Evolutionary conservation across 2,888 invertebrate genomes (phyloP).

Genomic region (Xylota sylvarum): DNA sequence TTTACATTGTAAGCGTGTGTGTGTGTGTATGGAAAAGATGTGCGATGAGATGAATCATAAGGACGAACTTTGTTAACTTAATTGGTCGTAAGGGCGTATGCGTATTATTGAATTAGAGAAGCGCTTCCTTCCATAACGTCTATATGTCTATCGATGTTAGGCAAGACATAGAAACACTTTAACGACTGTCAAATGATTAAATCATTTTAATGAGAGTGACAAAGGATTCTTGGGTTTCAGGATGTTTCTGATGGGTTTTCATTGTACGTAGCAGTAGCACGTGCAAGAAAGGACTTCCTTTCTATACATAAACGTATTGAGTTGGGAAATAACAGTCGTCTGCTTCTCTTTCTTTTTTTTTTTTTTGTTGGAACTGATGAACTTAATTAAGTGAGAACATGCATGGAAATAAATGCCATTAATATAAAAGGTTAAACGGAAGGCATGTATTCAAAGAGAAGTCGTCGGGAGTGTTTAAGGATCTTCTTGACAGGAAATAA

Average conservation of each 20-base stretch:
- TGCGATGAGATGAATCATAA: constrained; percentile 30
- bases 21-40: neutral
- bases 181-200: constrained; percentile 35
- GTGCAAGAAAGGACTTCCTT: constrained; percentile 32
- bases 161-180: constrained; percentile 10
- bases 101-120: constrained; percentile 34
- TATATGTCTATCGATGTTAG: neutral
- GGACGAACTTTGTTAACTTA: constrained; percentile 27
- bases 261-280: constrained; percentile 41
- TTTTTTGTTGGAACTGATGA: constrained; percentile 27
- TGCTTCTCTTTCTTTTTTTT: neutral
- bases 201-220: constrained; percentile 41
- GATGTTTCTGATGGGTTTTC: constrained; percentile 47
- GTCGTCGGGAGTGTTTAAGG: neutral
- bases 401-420: constrained; percentile 43
- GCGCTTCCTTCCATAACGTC: neutral
- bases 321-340: neutral
- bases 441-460: neutral
- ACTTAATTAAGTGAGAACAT: constrained; percentile 63
- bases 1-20: constrained; percentile 9
- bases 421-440: constrained; percentile 40
- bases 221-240: constrained; percentile 21
- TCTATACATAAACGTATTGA: neutral
- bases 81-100: constrained; percentile 7
- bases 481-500: constrained; percentile 12